Conservation (phyloP, 2,888 invertebrate species). For the Aricia artaxerxes region DNA sequence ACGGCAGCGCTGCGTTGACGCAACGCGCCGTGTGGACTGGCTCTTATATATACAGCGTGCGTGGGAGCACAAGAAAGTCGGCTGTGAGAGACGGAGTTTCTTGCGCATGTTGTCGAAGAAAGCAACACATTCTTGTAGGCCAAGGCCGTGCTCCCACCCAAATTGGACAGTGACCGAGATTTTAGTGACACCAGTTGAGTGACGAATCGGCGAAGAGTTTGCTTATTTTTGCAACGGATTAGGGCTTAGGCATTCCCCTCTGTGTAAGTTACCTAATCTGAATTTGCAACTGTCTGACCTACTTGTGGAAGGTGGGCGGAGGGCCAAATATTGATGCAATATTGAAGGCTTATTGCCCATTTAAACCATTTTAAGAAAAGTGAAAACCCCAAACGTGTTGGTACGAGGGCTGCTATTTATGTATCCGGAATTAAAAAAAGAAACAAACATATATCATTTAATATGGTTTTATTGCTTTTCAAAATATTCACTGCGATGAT, state of each 20-base stretch:
- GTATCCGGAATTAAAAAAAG: no score
- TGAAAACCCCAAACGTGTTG: not conserved
- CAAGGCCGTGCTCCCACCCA: not conserved
- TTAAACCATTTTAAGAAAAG: not conserved
- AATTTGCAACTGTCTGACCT: not conserved
- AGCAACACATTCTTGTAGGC: not conserved
- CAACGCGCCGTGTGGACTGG: no score
- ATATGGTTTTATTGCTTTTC: no score
- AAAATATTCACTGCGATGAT: no score
- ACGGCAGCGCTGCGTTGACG: no score
- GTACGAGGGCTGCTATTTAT: no score
- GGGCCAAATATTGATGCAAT: not conserved
- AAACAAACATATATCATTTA: no score
- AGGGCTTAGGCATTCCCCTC: not conserved
- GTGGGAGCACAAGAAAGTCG: slow-evolving; percentile 25
- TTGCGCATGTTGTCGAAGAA: not conserved
- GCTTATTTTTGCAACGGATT: not conserved
- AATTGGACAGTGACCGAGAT: not conserved
- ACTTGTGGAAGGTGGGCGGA: slow-evolving; percentile 6
- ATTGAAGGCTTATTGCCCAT: not conserved
- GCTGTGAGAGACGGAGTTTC: not conserved
- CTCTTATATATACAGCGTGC: not conserved
- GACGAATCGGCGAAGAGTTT: not conserved
- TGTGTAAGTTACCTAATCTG: slow-evolving; percentile 19
- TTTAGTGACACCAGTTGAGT: not conserved